These are phyloP conservation scores for Enteromius argenteus DNA, from an alignment of 2,797 vertebrate genomes.

Conservation along the genomic window DNA sequence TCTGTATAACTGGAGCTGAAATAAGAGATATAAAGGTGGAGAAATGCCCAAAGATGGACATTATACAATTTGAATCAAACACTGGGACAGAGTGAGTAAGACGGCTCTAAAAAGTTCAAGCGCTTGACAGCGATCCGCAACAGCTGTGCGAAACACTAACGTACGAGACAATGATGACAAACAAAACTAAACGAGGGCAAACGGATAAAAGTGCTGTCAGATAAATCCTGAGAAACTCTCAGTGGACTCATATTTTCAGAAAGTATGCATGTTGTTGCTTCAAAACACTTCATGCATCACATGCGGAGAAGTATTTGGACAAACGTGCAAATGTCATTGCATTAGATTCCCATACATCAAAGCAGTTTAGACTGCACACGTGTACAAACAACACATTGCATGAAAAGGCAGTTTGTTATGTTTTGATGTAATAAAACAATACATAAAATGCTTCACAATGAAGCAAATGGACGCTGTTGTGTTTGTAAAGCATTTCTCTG, in stretches of 20 bases:
- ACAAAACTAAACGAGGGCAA: slow-evolving; percentile 18
- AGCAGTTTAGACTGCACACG: background rate
- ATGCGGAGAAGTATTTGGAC: background rate
- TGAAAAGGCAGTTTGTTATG: background rate
- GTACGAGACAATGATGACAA: slow-evolving; percentile 60
- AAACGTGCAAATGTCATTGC: background rate
- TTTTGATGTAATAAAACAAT: background rate
- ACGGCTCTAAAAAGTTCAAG: slow-evolving; percentile 42
- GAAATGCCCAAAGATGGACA: slow-evolving; percentile 47
- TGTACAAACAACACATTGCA: background rate
- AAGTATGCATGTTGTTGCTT: background rate
- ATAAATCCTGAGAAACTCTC: background rate
- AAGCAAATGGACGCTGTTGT: background rate
- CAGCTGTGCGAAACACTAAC: slow-evolving; percentile 36
- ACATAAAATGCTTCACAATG: background rate
- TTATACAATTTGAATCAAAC: slow-evolving; percentile 37
- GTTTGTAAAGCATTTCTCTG: background rate
- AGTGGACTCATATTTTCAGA: background rate
- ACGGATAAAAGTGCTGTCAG: background rate
- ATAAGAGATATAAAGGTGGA: slow-evolving; percentile 40
- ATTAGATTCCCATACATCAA: background rate
- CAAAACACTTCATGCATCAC: slow-evolving; percentile 14
- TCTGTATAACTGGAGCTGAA: slow-evolving; percentile 25
- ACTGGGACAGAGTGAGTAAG: slow-evolving; percentile 2
- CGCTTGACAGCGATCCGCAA: background rate